Conservation (phyloP, 1,140 invertebrate species). For the Diuraphis noxia region DNA sequence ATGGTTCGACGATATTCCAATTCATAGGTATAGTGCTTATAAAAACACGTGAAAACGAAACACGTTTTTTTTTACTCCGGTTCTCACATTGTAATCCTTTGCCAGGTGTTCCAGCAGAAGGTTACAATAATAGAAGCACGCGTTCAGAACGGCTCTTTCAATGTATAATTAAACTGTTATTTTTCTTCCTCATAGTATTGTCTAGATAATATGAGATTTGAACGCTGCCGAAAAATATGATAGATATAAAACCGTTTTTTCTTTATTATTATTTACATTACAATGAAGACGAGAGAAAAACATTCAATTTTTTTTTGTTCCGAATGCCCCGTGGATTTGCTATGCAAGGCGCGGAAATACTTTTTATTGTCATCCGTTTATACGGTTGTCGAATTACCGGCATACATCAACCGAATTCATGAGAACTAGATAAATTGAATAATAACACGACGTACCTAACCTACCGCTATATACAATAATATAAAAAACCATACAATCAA, state of each 20-base stretch:
- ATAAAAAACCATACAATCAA: background rate
- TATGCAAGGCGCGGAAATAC: background rate
- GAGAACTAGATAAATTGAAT: background rate
- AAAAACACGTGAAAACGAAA: background rate
- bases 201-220: background rate
- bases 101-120: background rate
- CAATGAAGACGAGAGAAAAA: constrained; percentile 3
- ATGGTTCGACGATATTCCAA: background rate
- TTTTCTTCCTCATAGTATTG: background rate
- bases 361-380: constrained; percentile 12
- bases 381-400: constrained; percentile 7
- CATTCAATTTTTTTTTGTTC: background rate
- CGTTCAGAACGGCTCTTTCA: background rate
- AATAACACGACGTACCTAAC: background rate
- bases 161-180: constrained; percentile 24
- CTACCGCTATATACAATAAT: background rate
- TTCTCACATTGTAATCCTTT: background rate
- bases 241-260: background rate
- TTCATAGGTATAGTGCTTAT: background rate
- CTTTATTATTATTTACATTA: constrained; percentile 30
- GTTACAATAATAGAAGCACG: background rate
- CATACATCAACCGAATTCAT: background rate
- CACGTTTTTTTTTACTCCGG: background rate
- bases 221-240: background rate
- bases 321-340: background rate